Base-by-base conservation (phyloP, 2,888 invertebrate genomes). In the Chironomus tentans region DNA sequence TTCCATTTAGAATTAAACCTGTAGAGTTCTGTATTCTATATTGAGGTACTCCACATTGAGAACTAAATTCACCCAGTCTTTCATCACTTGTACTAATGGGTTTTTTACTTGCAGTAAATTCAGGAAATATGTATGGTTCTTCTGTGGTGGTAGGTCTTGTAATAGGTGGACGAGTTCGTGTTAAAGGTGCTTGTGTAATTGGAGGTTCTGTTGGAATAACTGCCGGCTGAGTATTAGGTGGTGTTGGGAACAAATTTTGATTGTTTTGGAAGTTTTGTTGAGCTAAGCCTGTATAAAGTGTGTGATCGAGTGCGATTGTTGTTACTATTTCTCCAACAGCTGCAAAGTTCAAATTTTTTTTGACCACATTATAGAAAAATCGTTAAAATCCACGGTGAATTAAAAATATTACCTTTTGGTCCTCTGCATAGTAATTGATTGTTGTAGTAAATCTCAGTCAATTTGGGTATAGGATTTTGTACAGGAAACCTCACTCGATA, bases 401-500 rank as follows among this genome's bases (percentile, higher is more conserved):
- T n/a, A n/a, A n/a, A n/a, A n/a, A n/a, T n/a, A n/a, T 24, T 18
- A 75, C 75, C 75, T 28, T 68, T 22, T 47, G 18, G 68, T 22
- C 75, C 75, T 7, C 5, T 68, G n/a, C 75, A 75, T 7, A 75
- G 48, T 13, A 68, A 38, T 24, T 68, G 47, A 24, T 75, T 56
- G 50, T 75, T 75, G 28, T 75, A 75, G 22, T 75, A 48, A 50
- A 75, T 48, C 22, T 47, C 75, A 18, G 48, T 75, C 15, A 68
- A 22, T 65, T 68, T 75, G 3, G 75, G 75, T 15, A 75, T 13
- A 18, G 75, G 75, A 75, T 68, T 75, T 50, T 75, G 75, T 12
- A 75, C 48, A 12, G 75, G 75, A 48, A 75, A 75, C 10, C 48
- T 46, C 10, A 75, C n/a, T 15, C 75, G 68, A 75, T 75, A 75